Evolutionary conservation across 2,888 invertebrate species (phyloP), one percentile per base, ranked within the genome.

Genomic region (Hypena proboscidalis): DNA sequence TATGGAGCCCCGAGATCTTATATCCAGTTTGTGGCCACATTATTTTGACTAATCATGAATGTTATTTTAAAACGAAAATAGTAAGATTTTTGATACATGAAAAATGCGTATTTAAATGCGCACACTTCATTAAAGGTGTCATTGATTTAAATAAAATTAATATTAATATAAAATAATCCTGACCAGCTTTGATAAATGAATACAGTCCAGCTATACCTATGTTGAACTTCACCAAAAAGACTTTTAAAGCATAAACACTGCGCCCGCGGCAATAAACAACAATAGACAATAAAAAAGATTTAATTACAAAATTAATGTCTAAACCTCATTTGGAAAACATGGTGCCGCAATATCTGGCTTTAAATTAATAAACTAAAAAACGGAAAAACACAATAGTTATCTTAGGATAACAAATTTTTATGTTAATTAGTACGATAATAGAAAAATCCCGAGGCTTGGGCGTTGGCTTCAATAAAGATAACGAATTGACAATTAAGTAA

Each of bases 391-490:
- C 53, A 62, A 56, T 38, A 43, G 35, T 45, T 26, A 15, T 46
- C 34, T 35, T 36, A 15, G 43, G 33, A 58, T 53, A 40, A 51
- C 30, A 46, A 53, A 30, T 33, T 50, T n/a, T 51, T 61, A 61
- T 61, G 62, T 45, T 65, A 65, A 65, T 61, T 58, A 58, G 26
- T 20, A 42, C 13, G 21, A 48, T 50, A 39, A 39, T 44, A 48
- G 17, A 56, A 59, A 49, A 56, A 57, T 32, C 21, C 29, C 31
- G 14, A 40, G 21, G 38, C 30, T 42, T 51, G 58, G 61, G 48
- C 55, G 61, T 64, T 57, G 56, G 40, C 23, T 23, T 48, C 42
- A 49, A 58, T 65, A 61, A 63, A 67, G 63, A 67, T 67, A 65
- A 62, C 38, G 47, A 46, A 57, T 40, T 51, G 32, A 60, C 47